A percentile compares a stretch with the other conserved stretches of the same genome.
phyloP scores from a whole-genome alignment of 1,140 invertebrate species.

The Caerostris extrusa region DNA sequence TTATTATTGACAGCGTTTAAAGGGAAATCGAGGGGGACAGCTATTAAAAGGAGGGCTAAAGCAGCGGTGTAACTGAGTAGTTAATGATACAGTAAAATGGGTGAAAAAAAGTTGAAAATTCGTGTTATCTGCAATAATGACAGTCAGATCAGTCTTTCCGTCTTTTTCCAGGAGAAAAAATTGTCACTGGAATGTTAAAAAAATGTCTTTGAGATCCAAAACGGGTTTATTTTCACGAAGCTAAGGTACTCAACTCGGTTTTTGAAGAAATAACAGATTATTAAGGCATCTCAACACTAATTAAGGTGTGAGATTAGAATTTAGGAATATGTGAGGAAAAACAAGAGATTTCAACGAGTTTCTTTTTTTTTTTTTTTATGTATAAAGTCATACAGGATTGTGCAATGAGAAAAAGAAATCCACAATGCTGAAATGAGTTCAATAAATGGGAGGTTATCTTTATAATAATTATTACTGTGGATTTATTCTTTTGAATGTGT shows the following conservation, averaged over 20 bases:
- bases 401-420: not conserved
- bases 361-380: not conserved
- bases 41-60: slow-evolving; percentile 38
- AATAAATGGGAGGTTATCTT: not conserved
- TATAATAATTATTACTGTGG: not conserved
- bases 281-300: slow-evolving; percentile 45
- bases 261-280: slow-evolving; percentile 61
- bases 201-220: slow-evolving; percentile 30
- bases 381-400: not conserved
- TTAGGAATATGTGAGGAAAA: not conserved
- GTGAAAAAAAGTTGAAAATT: slow-evolving; percentile 71
- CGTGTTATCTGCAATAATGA: slow-evolving; percentile 63
- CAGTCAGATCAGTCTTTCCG: slow-evolving; percentile 29
- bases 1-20: slow-evolving; percentile 69
- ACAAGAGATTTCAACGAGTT: not conserved
- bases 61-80: slow-evolving; percentile 37
- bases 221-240: slow-evolving; percentile 22
- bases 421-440: not conserved
- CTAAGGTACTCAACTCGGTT: not conserved
- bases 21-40: not conserved
- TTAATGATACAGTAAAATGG: slow-evolving; percentile 71
- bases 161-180: slow-evolving; percentile 56
- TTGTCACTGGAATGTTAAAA: slow-evolving; percentile 65
- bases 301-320: slow-evolving; percentile 41
- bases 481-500: not conserved